phyloP scores from a whole-genome alignment of 2,113 vertebrate species.

The Empidonax alnorum region DNA sequence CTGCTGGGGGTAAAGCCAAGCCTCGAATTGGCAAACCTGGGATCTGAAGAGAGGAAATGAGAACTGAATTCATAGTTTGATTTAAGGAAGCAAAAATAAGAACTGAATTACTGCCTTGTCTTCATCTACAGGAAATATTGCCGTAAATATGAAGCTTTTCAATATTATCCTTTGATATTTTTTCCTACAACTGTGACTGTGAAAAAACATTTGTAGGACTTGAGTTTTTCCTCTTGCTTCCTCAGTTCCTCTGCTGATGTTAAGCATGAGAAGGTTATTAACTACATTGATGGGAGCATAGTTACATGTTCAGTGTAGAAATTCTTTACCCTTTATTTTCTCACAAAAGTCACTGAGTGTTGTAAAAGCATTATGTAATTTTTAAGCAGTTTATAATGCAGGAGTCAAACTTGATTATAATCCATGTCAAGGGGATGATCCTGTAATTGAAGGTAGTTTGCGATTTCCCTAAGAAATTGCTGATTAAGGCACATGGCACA shows the following conservation, averaged over 20 bases:
- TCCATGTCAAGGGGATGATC: not conserved
- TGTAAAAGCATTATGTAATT: not conserved
- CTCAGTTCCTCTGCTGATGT: not conserved
- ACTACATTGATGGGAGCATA: not conserved
- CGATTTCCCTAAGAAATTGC: not conserved
- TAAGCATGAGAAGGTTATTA: not conserved
- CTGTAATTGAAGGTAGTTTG: not conserved
- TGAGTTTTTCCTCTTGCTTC: not conserved
- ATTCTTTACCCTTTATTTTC: not conserved
- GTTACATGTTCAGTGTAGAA: not conserved
- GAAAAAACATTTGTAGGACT: not conserved
- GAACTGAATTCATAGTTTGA: not conserved
- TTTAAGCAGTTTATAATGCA: not conserved
- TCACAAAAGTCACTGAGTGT: not conserved
- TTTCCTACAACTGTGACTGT: not conserved
- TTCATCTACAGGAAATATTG: not conserved
- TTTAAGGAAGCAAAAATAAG: not conserved
- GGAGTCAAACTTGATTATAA: not conserved
- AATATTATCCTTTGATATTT: not conserved
- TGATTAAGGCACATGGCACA: not conserved
- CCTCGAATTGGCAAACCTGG: not conserved
- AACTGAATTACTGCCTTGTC: not conserved
- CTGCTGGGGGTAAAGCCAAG: not conserved
- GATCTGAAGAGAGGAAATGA: not conserved
- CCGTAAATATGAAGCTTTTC: not conserved